These are phyloP conservation scores for Brachypteracias leptosomus DNA, from an alignment of 2,113 vertebrate species.

Conservation along the genomic window DNA sequence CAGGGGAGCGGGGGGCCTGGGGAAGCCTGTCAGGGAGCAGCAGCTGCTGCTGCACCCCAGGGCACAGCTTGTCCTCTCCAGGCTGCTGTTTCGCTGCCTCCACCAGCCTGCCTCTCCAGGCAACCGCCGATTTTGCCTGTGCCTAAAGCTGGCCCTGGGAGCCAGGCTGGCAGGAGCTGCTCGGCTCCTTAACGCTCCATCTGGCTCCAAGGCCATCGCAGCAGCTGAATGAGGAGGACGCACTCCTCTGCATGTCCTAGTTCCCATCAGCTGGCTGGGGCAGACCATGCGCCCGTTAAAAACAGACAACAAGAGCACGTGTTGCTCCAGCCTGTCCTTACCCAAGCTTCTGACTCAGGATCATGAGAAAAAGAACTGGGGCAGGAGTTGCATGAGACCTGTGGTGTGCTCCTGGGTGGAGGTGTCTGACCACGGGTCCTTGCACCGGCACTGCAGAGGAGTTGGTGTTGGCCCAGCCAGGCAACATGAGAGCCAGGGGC, in stretches of 20 bases:
- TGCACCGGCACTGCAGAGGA: background rate
- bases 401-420: background rate
- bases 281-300: background rate
- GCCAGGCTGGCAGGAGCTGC: background rate
- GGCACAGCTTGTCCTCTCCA: background rate
- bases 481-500: background rate
- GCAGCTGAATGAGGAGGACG: conserved; percentile 3
- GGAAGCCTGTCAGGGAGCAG: conserved; percentile 1
- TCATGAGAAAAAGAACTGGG: background rate
- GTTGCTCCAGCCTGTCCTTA: background rate
- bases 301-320: background rate
- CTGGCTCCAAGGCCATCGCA: background rate
- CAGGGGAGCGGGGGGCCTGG: background rate
- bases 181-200: background rate
- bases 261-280: conserved; percentile 22
- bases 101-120: background rate
- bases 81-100: background rate
- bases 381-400: background rate
- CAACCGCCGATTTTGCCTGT: background rate
- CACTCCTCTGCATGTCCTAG: conserved; percentile 13
- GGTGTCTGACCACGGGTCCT: background rate
- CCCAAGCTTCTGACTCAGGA: background rate
- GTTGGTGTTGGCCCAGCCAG: background rate
- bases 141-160: background rate
- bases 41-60: conserved; percentile 16